phyloP scores from a whole-genome alignment of 2,888 invertebrate genomes.

The Blomia tropicalis region DNA sequence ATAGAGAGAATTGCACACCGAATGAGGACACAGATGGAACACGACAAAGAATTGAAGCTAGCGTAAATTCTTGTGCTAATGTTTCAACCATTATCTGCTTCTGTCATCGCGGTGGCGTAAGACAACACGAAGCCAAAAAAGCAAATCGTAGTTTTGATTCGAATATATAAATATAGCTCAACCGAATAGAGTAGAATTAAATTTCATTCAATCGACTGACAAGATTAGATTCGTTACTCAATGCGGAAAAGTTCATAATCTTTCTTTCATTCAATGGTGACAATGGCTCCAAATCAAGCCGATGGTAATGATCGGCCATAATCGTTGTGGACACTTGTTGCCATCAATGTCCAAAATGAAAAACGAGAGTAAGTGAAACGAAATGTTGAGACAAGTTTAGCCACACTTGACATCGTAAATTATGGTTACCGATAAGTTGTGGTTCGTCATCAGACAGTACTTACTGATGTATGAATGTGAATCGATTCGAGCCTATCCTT shows the following conservation, averaged over 20 bases:
- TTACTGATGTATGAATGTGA: not conserved
- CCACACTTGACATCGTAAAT: not conserved
- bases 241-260: not conserved
- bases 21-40: not conserved
- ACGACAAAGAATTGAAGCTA: no score
- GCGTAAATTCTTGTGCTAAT: no score
- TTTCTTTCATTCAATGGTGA: no score
- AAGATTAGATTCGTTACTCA: not conserved
- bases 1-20: not conserved
- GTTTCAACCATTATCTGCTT: constrained; percentile 7
- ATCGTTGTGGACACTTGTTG: no score
- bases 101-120: constrained; percentile 5
- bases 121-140: not conserved
- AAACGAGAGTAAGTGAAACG: not conserved
- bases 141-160: not conserved
- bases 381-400: not conserved
- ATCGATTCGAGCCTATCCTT: not conserved
- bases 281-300: no score
- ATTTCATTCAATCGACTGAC: not conserved
- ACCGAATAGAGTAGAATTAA: not conserved
- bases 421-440: constrained; percentile 6
- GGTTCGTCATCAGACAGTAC: no score
- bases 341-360: no score
- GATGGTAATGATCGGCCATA: no score
- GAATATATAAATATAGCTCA: no score